phyloP scores from a whole-genome alignment of 2,113 vertebrate genomes.

The Etheostoma spectabile region DNA sequence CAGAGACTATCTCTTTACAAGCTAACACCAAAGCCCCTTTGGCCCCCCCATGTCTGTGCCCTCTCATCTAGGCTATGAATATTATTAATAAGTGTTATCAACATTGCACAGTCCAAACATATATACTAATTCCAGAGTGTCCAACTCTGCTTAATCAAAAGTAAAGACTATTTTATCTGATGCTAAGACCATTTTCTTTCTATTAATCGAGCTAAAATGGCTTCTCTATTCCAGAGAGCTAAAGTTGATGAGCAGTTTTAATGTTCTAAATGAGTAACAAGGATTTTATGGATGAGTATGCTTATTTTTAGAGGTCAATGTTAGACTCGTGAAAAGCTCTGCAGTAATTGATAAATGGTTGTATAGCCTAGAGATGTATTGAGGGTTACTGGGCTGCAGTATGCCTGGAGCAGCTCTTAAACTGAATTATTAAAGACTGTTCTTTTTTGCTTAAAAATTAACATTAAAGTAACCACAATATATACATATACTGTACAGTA shows the following conservation, averaged over 20 bases:
- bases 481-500: not conserved
- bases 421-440: conserved; percentile 79
- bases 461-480: conserved; percentile 33
- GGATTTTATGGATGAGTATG: conserved; percentile 66
- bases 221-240: conserved; percentile 36
- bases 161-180: conserved; percentile 34
- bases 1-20: conserved; percentile 59
- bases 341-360: conserved; percentile 81
- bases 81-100: conserved; percentile 33
- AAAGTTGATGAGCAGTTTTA: conserved; percentile 48
- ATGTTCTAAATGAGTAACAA: conserved; percentile 59
- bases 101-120: conserved; percentile 23
- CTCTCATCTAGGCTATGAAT: conserved; percentile 35
- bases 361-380: conserved; percentile 72
- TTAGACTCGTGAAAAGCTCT: conserved; percentile 69
- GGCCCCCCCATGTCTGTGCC: conserved; percentile 28
- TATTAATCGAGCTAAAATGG: conserved; percentile 49
- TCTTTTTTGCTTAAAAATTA: conserved; percentile 48
- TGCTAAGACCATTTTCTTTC: conserved; percentile 27
- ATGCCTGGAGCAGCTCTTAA: conserved; percentile 70
- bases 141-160: conserved; percentile 21
- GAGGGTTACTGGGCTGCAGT: conserved; percentile 77
- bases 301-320: conserved; percentile 77
- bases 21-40: conserved; percentile 44
- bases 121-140: conserved; percentile 18